Percentiles rank a stretch among this genome's conserved stretches.
phyloP scores from a whole-genome alignment of 2,888 invertebrate genomes.

The Eulithis prunata region DNA sequence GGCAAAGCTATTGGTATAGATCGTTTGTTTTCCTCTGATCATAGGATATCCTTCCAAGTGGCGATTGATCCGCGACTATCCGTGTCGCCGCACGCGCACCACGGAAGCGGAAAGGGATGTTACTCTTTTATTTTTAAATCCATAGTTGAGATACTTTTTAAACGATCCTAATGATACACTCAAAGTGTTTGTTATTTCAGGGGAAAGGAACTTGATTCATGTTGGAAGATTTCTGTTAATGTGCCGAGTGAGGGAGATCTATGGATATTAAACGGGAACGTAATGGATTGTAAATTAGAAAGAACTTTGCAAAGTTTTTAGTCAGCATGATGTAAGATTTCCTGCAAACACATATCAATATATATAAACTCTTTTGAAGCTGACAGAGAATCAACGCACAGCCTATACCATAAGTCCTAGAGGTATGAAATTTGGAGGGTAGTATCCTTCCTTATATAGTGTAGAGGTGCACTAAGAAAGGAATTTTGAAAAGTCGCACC shows the following conservation, averaged over 20 bases:
- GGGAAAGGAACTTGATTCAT: slow-evolving; percentile 51
- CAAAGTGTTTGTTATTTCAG: slow-evolving; percentile 56
- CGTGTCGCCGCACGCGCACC: slow-evolving; percentile 46
- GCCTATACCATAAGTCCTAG: too few relatives aligned
- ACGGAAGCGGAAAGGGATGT: slow-evolving; percentile 68
- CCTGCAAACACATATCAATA: too few relatives aligned
- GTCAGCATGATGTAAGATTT: too few relatives aligned
- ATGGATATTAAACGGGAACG: slow-evolving; percentile 15
- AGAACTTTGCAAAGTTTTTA: too few relatives aligned
- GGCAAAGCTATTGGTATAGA: not conserved
- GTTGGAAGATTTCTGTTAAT: slow-evolving; percentile 40
- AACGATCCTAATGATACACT: slow-evolving; percentile 52
- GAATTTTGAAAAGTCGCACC: too few relatives aligned
- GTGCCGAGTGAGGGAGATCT: slow-evolving; percentile 26
- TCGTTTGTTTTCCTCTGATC: slow-evolving; percentile 38
- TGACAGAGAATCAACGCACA: too few relatives aligned
- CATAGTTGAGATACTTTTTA: slow-evolving; percentile 47
- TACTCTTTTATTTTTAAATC: slow-evolving; percentile 59
- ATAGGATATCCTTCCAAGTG: slow-evolving; percentile 59
- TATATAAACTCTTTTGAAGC: too few relatives aligned
- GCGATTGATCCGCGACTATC: slow-evolving; percentile 62
- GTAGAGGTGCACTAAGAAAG: too few relatives aligned
- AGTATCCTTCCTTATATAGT: too few relatives aligned
- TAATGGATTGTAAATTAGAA: slow-evolving; percentile 14
- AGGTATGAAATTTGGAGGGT: too few relatives aligned